These are phyloP conservation scores for Geotrypetes seraphini DNA, from an alignment of 2,797 vertebrate species.

Conservation along the genomic window DNA sequence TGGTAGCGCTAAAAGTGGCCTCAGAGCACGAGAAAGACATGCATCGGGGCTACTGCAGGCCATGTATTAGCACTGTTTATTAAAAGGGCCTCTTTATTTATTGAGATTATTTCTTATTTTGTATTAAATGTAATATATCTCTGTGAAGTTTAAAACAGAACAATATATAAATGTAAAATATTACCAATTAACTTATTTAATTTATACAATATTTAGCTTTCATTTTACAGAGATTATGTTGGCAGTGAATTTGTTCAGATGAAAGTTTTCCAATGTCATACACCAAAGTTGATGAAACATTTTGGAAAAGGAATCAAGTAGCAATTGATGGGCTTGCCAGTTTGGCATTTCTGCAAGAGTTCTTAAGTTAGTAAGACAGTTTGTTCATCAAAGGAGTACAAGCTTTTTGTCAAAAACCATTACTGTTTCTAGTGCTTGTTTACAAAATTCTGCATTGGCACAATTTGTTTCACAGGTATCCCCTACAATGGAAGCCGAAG, in stretches of 20 bases:
- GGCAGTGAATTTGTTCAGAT: neutral
- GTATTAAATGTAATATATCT: too few species aligned
- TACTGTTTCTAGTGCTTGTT: neutral
- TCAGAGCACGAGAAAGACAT: too few species aligned
- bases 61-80: too few species aligned
- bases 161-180: too few species aligned
- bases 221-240: too few species aligned
- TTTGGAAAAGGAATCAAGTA: neutral
- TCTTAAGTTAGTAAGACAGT: neutral
- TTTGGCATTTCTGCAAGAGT: neutral
- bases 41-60: too few species aligned
- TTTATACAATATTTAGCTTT: neutral
- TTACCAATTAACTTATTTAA: too few species aligned
- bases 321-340: neutral
- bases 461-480: constrained; percentile 60
- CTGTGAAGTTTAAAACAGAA: too few species aligned
- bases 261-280: neutral
- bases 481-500: constrained; percentile 72
- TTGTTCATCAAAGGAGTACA: neutral
- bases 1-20: too few species aligned
- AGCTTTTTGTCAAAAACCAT: neutral
- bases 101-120: too few species aligned
- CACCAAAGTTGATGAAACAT: neutral
- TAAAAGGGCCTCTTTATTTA: too few species aligned
- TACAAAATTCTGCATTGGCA: neutral